Evolutionary conservation across 1,140 invertebrate species (phyloP), one percentile per base, ranked within the genome.

Genomic region (Lysiphlebus fabarum): DNA sequence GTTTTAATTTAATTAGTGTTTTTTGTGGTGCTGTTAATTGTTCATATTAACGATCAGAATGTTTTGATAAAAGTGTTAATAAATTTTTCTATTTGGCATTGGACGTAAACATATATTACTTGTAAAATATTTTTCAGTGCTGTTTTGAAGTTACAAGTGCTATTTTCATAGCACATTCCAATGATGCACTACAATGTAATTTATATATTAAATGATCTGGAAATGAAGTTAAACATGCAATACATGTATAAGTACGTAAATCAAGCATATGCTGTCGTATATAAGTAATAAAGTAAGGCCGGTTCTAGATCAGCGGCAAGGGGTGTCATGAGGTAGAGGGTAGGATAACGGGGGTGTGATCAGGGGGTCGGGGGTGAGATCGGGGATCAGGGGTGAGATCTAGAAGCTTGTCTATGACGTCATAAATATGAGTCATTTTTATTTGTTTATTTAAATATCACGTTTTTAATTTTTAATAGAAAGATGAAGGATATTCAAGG

Each of bases 161-260:
- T 4, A 80, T 80, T 40, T 79, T 79, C 75, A 78, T 77, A 0
- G 78, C 78, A 45, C 77, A 80, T 8, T 80, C 75, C 14, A 78
- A 78, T 0, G 76, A 79, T 1, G 70, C 74, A 8, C 65, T 69
- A 40, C 78, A 78, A 36, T 79, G 77, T 0, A 70, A 7, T 5
- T 80, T 77, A 33, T 79, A 80, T 55, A 76, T 64, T 0, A 70
- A 62, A 6, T 74, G 68, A 60, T 80, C 76, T 0, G 70, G 58
- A 40, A 80, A 79, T 26, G 76, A 70, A 0, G 74, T 79, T 0
- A 79, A 58, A 45, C 78, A 80, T 1, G 78, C 78, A 34, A 79
- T 75, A 43, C 78, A 80, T 1, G 77, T 79, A 42, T 74, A 75
- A 0, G 75, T 70, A 36, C 71, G 54, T 0, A 80, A 36, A 50